phyloP scores from a whole-genome alignment of 2,113 vertebrate species.

The Solea solea region DNA sequence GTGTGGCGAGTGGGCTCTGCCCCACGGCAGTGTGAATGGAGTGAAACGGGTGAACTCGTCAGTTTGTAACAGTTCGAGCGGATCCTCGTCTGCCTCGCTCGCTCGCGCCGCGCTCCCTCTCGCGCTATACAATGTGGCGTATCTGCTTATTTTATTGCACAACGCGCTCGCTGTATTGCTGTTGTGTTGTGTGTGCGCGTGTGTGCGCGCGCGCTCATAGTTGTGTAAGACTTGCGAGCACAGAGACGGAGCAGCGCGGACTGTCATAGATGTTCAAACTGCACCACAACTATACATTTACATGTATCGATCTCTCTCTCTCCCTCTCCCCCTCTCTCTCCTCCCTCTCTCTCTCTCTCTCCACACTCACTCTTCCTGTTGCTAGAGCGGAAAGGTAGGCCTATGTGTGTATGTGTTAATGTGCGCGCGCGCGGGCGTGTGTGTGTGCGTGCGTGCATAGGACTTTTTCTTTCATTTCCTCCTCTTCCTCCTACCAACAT shows the following conservation, averaged over 20 bases:
- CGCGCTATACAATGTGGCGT: slow-evolving; percentile 78
- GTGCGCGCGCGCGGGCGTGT: too few relatives aligned
- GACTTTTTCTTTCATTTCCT: slow-evolving; percentile 76
- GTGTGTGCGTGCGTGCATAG: slow-evolving; percentile 33
- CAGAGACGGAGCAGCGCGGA: slow-evolving; percentile 8
- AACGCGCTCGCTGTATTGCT: slow-evolving; percentile 41
- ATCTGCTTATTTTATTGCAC: slow-evolving; percentile 75
- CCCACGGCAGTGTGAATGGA: slow-evolving; percentile 66
- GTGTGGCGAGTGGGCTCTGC: slow-evolving; percentile 61
- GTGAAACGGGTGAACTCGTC: slow-evolving; percentile 79
- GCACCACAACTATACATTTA: slow-evolving; percentile 41
- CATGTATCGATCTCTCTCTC: neutral
- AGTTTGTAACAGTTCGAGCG: slow-evolving; percentile 77
- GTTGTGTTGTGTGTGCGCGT: slow-evolving; percentile 29
- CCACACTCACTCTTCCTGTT: too few relatives aligned
- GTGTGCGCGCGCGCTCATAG: slow-evolving; percentile 38
- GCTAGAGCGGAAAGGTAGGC: too few relatives aligned
- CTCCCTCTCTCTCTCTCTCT: too few relatives aligned
- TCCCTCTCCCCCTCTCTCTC: too few relatives aligned
- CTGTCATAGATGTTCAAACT: slow-evolving; percentile 39
- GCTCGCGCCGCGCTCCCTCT: slow-evolving; percentile 57
- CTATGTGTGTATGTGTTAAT: too few relatives aligned
- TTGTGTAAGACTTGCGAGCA: slow-evolving; percentile 60
- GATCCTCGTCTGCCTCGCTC: slow-evolving; percentile 54
- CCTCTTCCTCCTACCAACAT: slow-evolving; percentile 73